Conservation (phyloP, 64 coral and sea anemone species). For the Acropora tenuis region DNA sequence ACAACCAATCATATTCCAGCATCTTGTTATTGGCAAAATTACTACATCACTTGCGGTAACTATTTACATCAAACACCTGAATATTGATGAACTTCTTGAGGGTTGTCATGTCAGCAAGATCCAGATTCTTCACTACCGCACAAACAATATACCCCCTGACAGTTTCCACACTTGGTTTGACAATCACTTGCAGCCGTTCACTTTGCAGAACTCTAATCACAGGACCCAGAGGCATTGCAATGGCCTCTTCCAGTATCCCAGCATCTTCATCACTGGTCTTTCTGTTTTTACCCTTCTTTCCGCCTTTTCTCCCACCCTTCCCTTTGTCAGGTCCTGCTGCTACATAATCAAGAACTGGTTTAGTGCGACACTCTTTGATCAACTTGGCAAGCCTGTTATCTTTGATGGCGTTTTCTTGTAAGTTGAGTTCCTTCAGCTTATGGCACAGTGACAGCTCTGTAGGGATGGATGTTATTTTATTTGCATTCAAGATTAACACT, state of each 20-base stretch:
- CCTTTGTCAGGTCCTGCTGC: conserved; percentile 43
- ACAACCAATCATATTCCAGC: too few relatives aligned
- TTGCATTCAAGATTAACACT: conserved; percentile 70
- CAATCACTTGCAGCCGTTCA: conserved; percentile 66
- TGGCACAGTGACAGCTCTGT: conserved; percentile 66
- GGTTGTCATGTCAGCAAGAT: conserved; percentile 70
- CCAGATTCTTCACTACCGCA: conserved; percentile 71
- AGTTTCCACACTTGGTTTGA: conserved; percentile 58
- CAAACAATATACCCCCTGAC: conserved; percentile 93
- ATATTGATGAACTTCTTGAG: conserved; percentile 94
- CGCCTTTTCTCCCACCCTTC: conserved; percentile 75
- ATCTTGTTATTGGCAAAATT: too few relatives aligned
- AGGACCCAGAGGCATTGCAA: background rate
- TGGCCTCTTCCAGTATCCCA: background rate
- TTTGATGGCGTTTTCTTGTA: conserved; percentile 79
- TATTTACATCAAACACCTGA: conserved; percentile 43
- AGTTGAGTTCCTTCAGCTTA: conserved; percentile 86
- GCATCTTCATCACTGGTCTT: conserved; percentile 56
- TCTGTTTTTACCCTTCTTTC: conserved; percentile 86
- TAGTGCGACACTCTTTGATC: conserved; percentile 85
- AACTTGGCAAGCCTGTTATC: conserved; percentile 87
- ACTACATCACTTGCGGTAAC: too few relatives aligned
- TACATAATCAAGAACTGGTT: conserved; percentile 93
- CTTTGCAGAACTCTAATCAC: conserved; percentile 79
- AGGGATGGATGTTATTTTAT: conserved; percentile 61